Evolutionary conservation across 2,113 vertebrate species (phyloP).

Genomic region (Limnothrissa miodon): DNA sequence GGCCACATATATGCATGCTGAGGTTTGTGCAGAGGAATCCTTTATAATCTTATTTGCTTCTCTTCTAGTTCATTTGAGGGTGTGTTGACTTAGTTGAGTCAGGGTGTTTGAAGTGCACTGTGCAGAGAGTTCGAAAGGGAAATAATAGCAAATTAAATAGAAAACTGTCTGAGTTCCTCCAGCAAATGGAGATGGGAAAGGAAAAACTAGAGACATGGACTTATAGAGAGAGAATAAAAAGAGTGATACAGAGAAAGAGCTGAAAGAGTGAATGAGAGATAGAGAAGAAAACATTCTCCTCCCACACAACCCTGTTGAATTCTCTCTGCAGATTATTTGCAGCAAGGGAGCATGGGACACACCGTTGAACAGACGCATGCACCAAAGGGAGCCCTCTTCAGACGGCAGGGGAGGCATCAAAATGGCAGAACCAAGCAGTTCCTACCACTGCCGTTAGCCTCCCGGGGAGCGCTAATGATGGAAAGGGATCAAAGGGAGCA

Average conservation of each 20-base stretch:
- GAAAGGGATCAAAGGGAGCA: neutral
- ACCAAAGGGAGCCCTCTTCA: neutral
- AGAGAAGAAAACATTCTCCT: neutral
- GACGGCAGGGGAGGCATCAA: neutral
- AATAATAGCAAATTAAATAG: neutral
- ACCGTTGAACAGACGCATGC: neutral
- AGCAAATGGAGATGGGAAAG: no score
- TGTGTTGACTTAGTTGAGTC: neutral
- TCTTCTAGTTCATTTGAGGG: neutral
- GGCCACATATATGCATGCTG: neutral
- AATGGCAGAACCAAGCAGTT: neutral
- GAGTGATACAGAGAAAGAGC: neutral
- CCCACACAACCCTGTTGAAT: neutral
- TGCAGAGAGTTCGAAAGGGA: neutral
- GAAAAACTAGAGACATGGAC: no score
- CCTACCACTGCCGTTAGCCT: neutral
- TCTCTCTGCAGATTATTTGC: neutral
- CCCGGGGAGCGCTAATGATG: neutral
- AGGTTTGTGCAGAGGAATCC: neutral
- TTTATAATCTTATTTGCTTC: neutral
- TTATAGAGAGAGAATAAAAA: neutral
- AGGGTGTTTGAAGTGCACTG: neutral
- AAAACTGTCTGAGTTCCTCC: neutral
- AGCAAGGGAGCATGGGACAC: neutral
- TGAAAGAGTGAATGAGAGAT: neutral